Percentiles rank a stretch among this genome's conserved stretches.
These are phyloP conservation scores for Encarsia formosa DNA, from an alignment of 2,888 invertebrate genomes.

Conservation along the genomic window DNA sequence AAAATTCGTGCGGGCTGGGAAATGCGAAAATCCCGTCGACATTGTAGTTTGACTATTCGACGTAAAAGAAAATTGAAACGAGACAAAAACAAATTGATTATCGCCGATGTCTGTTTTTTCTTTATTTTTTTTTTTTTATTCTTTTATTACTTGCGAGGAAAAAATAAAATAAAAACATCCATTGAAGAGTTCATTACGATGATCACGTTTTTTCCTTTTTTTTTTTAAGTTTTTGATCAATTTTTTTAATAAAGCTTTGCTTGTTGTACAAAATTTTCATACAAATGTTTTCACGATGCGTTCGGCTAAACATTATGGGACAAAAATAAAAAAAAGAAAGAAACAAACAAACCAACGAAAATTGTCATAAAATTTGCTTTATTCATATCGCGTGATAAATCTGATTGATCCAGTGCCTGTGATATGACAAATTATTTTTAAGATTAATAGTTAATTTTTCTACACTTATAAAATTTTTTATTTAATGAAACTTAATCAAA, in stretches of 20 bases:
- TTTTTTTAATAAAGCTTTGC: slow-evolving; percentile 6
- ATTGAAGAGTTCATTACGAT: no score
- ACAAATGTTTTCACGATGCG: slow-evolving; percentile 18
- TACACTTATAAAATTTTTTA: slow-evolving; percentile 3
- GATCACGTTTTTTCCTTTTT: slow-evolving; percentile 22
- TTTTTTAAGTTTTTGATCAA: slow-evolving; percentile 26
- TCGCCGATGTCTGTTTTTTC: slow-evolving; percentile 26
- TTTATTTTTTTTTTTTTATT: slow-evolving; percentile 24
- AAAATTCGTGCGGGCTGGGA: slow-evolving; percentile 30
- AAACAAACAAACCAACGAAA: not conserved
- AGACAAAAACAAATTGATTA: slow-evolving; percentile 13
- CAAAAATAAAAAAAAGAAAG: no score
- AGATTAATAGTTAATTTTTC: not conserved
- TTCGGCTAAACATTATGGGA: no score
- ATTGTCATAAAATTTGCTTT: not conserved
- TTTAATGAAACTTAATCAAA: no score
- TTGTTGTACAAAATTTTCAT: slow-evolving; percentile 4
- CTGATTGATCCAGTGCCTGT: slow-evolving; percentile 6
- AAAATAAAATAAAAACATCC: not conserved
- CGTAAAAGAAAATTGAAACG: slow-evolving; percentile 22
- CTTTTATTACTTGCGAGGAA: not conserved
- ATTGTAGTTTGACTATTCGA: slow-evolving; percentile 32
- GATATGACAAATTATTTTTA: no score
- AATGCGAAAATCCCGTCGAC: slow-evolving; percentile 34
- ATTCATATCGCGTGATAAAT: slow-evolving; percentile 2